A percentile compares a stretch with the other conserved stretches of the same genome.
Conservation (phyloP, 2,113 vertebrate genomes). For the Elachura formosa region DNA sequence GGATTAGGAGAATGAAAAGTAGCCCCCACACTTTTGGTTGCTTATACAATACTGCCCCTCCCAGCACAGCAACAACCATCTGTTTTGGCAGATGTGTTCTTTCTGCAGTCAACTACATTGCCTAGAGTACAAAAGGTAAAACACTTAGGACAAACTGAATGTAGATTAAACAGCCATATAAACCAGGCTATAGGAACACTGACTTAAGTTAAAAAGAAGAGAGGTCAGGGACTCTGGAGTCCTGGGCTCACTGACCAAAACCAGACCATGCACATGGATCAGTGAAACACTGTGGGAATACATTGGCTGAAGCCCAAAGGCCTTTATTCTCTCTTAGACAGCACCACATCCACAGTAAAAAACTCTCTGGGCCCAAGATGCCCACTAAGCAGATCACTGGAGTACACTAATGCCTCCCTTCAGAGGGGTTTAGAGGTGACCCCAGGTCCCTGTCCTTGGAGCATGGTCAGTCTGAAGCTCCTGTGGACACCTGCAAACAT, state of each 20-base stretch:
- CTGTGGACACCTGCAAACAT: neutral
- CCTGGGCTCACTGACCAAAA: neutral
- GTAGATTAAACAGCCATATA: neutral
- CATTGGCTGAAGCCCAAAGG: neutral
- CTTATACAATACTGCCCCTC: neutral
- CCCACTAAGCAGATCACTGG: neutral
- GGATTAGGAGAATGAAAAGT: conserved; percentile 7
- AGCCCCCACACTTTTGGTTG: neutral
- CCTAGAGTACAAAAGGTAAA: neutral
- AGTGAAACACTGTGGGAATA: neutral
- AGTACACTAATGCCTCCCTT: neutral
- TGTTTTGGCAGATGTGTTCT: neutral
- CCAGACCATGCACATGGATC: accelerated
- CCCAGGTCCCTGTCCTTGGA: neutral
- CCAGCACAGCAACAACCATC: neutral
- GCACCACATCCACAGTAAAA: neutral
- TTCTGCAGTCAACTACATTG: neutral
- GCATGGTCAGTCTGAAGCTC: neutral
- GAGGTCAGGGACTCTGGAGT: neutral
- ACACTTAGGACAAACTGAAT: neutral
- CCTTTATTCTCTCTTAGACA: neutral
- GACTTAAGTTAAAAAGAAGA: neutral
- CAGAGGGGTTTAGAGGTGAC: neutral
- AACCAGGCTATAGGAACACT: neutral
- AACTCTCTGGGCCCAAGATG: neutral